Base-by-base conservation (phyloP, 2,797 vertebrate species). In the Ambastaia sidthimunki region DNA sequence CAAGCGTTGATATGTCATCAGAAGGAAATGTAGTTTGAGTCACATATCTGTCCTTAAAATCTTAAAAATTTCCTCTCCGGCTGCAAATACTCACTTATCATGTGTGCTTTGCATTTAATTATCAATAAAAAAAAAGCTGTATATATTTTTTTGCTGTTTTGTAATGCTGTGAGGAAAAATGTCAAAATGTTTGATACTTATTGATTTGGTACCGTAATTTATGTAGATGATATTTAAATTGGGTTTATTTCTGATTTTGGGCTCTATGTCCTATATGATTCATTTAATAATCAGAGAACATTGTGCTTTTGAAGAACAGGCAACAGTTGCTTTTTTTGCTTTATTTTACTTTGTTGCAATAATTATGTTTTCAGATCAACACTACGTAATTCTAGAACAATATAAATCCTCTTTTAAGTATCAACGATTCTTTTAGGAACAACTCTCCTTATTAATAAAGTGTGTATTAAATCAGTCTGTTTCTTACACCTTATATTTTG, bases 1-100 rank as follows among this genome's bases (percentile, higher is more conserved):
- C 89, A 47, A 72, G 76, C 11, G 44, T 86, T 55, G 85, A 68
- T 13, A 67, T 73, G 10, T 52, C 76, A 11, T 60, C 67, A 41
- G 62, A 82, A 76, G 60, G 80, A 0, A 37, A 25, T 11, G 68
- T 88, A 86, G 78, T 47, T 50, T 48, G 12, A 50, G 13, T 23
- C 34, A 12, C 62, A 25, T 67, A 11, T 55, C 11, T 19, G 44
- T 48, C 13, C 23, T 34, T 63, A 4, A 9, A 21, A 10, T 48
- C 13, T 37, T 34, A 52, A 4, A 9, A 21, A 10, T 10, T 59
- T 59, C 9, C 5, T 65, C 31, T 55, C 12, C 9, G 11, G 16
- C 48, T 41, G 18, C 23, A 50, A 52, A 54, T 28, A 59, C 15
- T 44, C 0, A 2, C 18, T 44, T 1, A 47, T 77, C n/a, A 23